Evolutionary conservation across 2,113 vertebrate species (phyloP).

Genomic region (Butorides virescens): DNA sequence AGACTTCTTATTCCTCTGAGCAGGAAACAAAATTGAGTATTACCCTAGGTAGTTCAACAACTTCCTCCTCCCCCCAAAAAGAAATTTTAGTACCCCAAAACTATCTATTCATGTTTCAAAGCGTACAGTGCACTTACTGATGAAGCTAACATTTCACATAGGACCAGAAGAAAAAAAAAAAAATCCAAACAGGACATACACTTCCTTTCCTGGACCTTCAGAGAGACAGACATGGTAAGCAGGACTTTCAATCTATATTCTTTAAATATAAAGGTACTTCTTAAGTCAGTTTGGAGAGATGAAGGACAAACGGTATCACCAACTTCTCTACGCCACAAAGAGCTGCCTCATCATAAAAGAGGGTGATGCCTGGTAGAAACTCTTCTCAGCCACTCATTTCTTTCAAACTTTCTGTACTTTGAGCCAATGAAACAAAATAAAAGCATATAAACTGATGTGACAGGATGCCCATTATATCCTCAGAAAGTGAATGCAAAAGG

Average conservation of each 20-base stretch:
- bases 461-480: neutral
- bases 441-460: neutral
- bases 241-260: neutral
- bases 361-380: neutral
- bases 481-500: neutral
- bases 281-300: neutral
- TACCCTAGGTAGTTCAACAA: neutral
- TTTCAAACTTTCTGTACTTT: neutral
- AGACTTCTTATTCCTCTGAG: neutral
- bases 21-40: neutral
- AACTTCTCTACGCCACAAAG: neutral
- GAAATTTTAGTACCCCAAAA: neutral
- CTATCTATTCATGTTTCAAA: neutral
- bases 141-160: neutral
- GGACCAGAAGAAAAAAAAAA: neutral
- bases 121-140: neutral
- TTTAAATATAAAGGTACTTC: neutral
- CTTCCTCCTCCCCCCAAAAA: fast-evolving
- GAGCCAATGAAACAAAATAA: neutral
- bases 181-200: neutral
- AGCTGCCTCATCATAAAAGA: neutral
- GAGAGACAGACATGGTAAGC: neutral
- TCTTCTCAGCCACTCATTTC: neutral
- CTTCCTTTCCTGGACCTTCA: neutral
- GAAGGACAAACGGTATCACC: neutral